phyloP scores from a whole-genome alignment of 2,113 vertebrate genomes.

The Melanostigma gelatinosum region DNA sequence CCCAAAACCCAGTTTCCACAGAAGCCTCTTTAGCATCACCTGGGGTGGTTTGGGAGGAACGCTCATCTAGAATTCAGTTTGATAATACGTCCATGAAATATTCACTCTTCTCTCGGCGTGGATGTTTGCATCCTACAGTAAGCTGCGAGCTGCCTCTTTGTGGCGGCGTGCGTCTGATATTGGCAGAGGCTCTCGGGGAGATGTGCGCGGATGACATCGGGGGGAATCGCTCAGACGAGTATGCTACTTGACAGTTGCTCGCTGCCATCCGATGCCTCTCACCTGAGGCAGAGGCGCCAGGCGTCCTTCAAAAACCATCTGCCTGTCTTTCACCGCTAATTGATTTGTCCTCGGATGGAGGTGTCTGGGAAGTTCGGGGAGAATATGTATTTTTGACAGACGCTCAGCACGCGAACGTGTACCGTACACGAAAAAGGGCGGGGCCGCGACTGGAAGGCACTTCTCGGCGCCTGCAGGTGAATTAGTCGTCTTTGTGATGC shows the following conservation, averaged over 20 bases:
- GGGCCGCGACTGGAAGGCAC: slow-evolving; percentile 5
- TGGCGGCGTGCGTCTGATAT: slow-evolving; percentile 56
- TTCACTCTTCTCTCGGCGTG: slow-evolving; percentile 60
- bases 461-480: slow-evolving; percentile 25
- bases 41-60: slow-evolving; percentile 67
- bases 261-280: slow-evolving; percentile 64
- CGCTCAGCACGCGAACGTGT: slow-evolving; percentile 40
- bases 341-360: slow-evolving; percentile 83
- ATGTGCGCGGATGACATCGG: slow-evolving; percentile 36
- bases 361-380: slow-evolving; percentile 55
- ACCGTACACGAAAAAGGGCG: slow-evolving; percentile 33
- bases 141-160: slow-evolving; percentile 56
- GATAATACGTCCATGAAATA: slow-evolving; percentile 76
- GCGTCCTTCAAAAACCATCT: slow-evolving; percentile 82
- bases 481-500: slow-evolving; percentile 50
- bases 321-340: slow-evolving; percentile 77
- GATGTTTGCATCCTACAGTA: slow-evolving; percentile 47
- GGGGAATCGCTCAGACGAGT: slow-evolving; percentile 60
- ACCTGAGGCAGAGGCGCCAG: slow-evolving; percentile 71
- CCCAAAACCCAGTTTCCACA: neutral
- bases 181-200: slow-evolving; percentile 49
- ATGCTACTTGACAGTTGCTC: slow-evolving; percentile 77
- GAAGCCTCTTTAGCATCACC: slow-evolving; percentile 64
- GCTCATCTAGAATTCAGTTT: slow-evolving; percentile 77
- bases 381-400: slow-evolving; percentile 71